These are phyloP conservation scores for Virgularia gustaviana DNA, from an alignment of 92 coral and sea anemone species.

Conservation along the genomic window DNA sequence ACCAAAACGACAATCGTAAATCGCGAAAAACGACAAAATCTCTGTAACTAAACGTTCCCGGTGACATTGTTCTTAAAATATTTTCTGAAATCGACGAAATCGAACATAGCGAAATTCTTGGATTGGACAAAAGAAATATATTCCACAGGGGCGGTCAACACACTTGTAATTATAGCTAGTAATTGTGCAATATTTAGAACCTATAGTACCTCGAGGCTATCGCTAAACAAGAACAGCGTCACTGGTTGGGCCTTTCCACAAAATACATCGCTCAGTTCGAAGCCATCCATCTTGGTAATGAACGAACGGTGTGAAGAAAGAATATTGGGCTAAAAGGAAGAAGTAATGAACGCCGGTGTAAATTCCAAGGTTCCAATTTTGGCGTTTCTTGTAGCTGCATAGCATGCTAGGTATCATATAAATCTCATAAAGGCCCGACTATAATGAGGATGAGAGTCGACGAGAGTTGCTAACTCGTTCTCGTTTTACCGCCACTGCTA, in stretches of 20 bases:
- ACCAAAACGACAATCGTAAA: no score
- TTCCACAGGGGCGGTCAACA: not conserved
- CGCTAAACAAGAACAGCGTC: constrained; percentile 89
- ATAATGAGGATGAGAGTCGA: no score
- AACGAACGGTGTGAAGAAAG: constrained; percentile 87
- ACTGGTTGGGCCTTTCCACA: constrained; percentile 93
- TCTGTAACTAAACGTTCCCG: no score
- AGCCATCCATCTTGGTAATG: constrained; percentile 82
- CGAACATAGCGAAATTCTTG: no score
- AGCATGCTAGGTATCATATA: no score
- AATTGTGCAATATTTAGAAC: not conserved
- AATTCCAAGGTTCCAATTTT: not conserved
- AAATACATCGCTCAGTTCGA: constrained; percentile 81
- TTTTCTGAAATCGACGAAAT: no score
- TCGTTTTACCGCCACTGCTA: no score
- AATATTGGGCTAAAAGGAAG: constrained; percentile 64
- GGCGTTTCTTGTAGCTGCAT: not conserved
- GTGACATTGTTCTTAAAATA: no score
- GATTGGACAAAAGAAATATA: not conserved
- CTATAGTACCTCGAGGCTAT: constrained; percentile 79
- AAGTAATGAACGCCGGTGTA: not conserved
- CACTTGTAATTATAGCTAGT: not conserved
- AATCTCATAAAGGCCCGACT: no score
- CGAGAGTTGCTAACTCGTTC: no score
- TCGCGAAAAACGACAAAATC: no score